Conservation (phyloP, 2,113 vertebrate genomes). For the Reinhardtius hippoglossoides region DNA sequence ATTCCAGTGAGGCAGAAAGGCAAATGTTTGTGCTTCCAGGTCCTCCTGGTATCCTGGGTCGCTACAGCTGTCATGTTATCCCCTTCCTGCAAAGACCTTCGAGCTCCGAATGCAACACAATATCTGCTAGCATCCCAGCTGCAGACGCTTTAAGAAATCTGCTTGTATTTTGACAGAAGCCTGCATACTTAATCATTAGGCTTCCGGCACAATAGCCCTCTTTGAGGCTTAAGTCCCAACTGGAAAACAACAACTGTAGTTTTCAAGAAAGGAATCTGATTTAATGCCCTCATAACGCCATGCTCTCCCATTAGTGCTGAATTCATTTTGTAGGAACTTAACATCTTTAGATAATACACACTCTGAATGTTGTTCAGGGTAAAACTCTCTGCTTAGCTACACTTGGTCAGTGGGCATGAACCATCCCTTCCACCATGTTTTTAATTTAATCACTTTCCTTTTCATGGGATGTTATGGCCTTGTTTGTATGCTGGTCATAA, state of each 20-base stretch:
- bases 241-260: slow-evolving; percentile 33
- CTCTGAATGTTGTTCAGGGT: slow-evolving; percentile 10
- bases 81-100: slow-evolving; percentile 33
- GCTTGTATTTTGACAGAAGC: slow-evolving; percentile 55
- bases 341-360: slow-evolving; percentile 25
- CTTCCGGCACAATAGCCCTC: slow-evolving; percentile 33
- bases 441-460: slow-evolving; percentile 53
- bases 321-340: slow-evolving; percentile 46
- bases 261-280: slow-evolving; percentile 37
- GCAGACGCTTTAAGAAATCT: slow-evolving; percentile 32
- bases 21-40: slow-evolving; percentile 68
- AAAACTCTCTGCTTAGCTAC: slow-evolving; percentile 29
- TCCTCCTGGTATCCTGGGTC: slow-evolving; percentile 60
- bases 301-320: not conserved
- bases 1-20: slow-evolving; percentile 75
- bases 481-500: slow-evolving; percentile 64
- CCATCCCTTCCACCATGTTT: slow-evolving; percentile 32
- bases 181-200: slow-evolving; percentile 46
- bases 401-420: slow-evolving; percentile 29
- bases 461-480: slow-evolving; percentile 48
- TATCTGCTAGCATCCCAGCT: slow-evolving; percentile 49
- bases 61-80: slow-evolving; percentile 73
- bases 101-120: slow-evolving; percentile 44
- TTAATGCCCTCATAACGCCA: slow-evolving; percentile 22
- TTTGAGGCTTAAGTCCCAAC: slow-evolving; percentile 34